A percentile compares a stretch with the other conserved stretches of the same genome.
These are phyloP conservation scores for Tinea trinotella DNA, from an alignment of 2,888 invertebrate genomes.

Conservation along the genomic window DNA sequence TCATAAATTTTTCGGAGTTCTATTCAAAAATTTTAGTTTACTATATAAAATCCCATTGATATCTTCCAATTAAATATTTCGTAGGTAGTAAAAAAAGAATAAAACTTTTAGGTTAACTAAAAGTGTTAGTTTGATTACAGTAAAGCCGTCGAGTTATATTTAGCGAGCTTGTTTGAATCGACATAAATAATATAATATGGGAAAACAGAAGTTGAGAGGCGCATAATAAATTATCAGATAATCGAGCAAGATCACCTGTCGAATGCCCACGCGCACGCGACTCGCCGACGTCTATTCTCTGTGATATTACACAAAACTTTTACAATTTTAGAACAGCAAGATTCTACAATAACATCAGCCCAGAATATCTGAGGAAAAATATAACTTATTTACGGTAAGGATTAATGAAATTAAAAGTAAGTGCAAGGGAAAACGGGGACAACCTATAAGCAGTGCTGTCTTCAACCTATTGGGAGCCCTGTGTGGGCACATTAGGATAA, in stretches of 20 bases:
- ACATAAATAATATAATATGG: conserved; percentile 59
- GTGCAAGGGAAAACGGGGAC: too few species aligned
- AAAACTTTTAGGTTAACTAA: not conserved
- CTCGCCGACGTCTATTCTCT: conserved; percentile 18
- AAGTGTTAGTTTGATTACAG: not conserved
- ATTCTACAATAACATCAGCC: too few species aligned
- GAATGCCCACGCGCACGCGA: conserved; percentile 47
- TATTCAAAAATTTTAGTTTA: conserved; percentile 1
- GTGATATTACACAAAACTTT: not conserved
- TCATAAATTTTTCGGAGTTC: conserved; percentile 3
- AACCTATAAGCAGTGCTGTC: too few species aligned
- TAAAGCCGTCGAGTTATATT: conserved; percentile 41
- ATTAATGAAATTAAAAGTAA: too few species aligned
- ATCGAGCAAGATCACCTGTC: conserved; percentile 57
- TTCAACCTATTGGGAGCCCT: too few species aligned
- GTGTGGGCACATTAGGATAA: too few species aligned
- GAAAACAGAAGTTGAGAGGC: conserved; percentile 58
- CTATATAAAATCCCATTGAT: not conserved
- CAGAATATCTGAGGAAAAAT: too few species aligned
- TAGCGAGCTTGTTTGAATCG: conserved; percentile 58
- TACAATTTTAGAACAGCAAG: not conserved
- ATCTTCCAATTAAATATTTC: not conserved
- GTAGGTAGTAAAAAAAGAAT: not conserved
- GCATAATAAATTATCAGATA: conserved; percentile 64
- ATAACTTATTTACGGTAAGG: too few species aligned